A percentile compares a stretch with the other conserved stretches of the same genome.
Conservation (phyloP, 2,113 vertebrate genomes). For the Brachirus orientalis region DNA sequence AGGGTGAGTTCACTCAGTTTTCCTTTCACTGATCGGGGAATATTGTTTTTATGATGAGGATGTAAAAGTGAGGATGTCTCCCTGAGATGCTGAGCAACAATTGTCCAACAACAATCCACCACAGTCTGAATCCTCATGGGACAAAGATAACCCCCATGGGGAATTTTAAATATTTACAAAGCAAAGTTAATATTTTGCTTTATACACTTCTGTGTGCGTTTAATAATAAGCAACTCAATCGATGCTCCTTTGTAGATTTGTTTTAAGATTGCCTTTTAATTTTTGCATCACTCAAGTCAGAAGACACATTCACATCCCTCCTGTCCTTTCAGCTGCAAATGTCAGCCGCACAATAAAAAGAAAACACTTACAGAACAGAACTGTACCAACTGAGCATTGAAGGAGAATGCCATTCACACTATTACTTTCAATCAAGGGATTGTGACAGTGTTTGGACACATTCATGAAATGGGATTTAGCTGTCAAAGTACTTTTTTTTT, state of each 20-base stretch:
- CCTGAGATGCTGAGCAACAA: constrained; percentile 54
- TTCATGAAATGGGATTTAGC: constrained; percentile 1
- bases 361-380: neutral
- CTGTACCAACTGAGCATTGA: no score
- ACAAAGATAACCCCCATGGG: neutral
- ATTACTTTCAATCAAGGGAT: constrained; percentile 8
- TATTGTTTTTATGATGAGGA: neutral
- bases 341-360: constrained; percentile 27
- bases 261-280: neutral
- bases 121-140: constrained; percentile 7
- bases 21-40: neutral
- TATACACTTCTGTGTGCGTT: no score
- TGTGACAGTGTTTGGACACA: constrained; percentile 18
- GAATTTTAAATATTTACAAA: neutral
- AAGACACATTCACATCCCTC: constrained; percentile 4
- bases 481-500: constrained; percentile 1
- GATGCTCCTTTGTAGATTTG: neutral
- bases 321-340: constrained; percentile 21
- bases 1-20: constrained; percentile 61
- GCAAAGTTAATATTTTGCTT: constrained; percentile 26
- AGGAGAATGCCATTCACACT: constrained; percentile 11
- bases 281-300: no score
- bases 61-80: constrained; percentile 36
- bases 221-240: no score
- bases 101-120: constrained; percentile 33